Base-by-base conservation (phyloP, 2,113 vertebrate species). In the Catharus minimus region DNA sequence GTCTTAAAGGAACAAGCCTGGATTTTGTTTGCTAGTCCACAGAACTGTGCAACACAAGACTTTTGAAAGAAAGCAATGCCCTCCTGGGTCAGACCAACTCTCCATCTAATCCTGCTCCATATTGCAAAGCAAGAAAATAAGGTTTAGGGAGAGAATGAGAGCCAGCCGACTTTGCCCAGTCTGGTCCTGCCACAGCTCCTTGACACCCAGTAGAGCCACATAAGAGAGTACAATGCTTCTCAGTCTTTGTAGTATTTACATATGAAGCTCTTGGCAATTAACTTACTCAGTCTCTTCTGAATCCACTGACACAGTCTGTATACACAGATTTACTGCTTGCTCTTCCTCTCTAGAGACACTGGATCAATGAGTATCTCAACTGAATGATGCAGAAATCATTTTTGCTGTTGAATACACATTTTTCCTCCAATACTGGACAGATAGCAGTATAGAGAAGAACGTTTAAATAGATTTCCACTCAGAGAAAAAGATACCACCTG, bases 281-380 rank as follows among this genome's bases (percentile, higher is more conserved):
- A 65, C n/a, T 65, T 43, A 27, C 57, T 41, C 26, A 19, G 7
- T 68, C 41, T 56, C 28, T 91, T 90, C 43, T 62, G 64, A 86
- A 73, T 22, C 33, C n/a, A 56, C 46, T 46, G 38, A 33, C 21
- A 58, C 15, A 18, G 26, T 19, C 41, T 65, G 46, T 41, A 86
- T 49, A 20, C 32, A 69, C 0, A 9, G 10, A 21, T 62, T 80
- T 88, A 39, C 33, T 61, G 32, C 46, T 44, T 77, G 38, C 7
- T 80, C 32, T 22, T 80, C 43, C 58, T 80, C 41, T 57, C 32
- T 23, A 5, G 6, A 73, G 64, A 65, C 49, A 69, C 17, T 7
- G 28, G 16, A 80, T 30, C 22, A 33, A 73, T 32, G 22, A 41
- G 2, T 43, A 30, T 27, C 1, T 41, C 1, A 1, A 41, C 0